A percentile compares a stretch with the other conserved stretches of the same genome.
These are phyloP conservation scores for Pelusios castaneus DNA, from an alignment of 2,113 vertebrate genomes.

Conservation along the genomic window DNA sequence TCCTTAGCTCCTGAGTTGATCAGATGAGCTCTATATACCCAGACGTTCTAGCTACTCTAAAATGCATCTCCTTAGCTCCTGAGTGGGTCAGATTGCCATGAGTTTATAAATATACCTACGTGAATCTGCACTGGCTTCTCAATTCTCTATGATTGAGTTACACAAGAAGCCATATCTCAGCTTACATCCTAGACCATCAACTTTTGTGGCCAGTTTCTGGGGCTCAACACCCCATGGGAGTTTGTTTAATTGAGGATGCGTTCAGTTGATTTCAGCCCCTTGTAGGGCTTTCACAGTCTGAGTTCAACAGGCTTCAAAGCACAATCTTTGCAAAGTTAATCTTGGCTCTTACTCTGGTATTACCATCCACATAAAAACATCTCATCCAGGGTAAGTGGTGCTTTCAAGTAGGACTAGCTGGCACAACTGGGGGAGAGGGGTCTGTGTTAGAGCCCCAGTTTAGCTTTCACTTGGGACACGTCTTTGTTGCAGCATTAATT, in stretches of 20 bases:
- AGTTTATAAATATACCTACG: fast-evolving
- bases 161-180: neutral
- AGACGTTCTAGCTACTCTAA: neutral
- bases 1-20: too few species aligned
- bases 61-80: neutral
- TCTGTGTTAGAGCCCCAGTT: neutral
- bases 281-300: neutral
- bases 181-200: neutral
- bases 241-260: fast-evolving
- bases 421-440: neutral
- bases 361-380: neutral
- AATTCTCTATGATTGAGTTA: neutral
- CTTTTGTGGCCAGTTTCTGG: neutral
- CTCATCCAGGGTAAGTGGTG: neutral
- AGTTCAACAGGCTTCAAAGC: neutral
- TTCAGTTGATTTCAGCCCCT: neutral
- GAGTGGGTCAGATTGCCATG: fast-evolving
- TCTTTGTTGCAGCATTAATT: neutral
- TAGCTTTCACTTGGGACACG: neutral
- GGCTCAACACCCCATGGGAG: neutral
- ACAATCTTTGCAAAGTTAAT: neutral
- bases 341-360: neutral
- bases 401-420: neutral
- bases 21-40: neutral
- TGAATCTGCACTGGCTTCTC: neutral